Conservation (phyloP, 2,113 vertebrate genomes). For the Micromys minutus region DNA sequence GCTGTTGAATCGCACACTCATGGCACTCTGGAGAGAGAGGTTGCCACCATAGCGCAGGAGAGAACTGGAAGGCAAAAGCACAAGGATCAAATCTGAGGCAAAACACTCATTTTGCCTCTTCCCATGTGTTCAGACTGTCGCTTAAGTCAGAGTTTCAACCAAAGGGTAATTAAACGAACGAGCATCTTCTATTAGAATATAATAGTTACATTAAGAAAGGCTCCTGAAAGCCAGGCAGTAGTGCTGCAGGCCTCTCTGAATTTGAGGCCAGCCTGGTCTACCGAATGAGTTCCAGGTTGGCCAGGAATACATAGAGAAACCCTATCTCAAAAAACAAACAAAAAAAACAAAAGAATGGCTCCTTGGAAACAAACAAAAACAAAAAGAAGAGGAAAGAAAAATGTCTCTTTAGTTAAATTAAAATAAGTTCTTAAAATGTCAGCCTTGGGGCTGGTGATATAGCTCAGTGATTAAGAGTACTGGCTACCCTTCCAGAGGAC, state of each 20-base stretch:
- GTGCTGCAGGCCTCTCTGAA: not conserved
- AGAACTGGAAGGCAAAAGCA: conserved; percentile 86
- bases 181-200: not conserved
- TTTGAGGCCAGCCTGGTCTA: not conserved
- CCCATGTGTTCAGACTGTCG: not conserved
- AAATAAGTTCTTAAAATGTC: conserved; percentile 30
- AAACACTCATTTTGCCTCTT: conserved; percentile 8
- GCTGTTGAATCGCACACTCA: conserved; percentile 99
- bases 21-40: conserved; percentile 97
- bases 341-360: not conserved
- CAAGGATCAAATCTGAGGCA: not conserved
- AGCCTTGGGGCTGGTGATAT: not conserved
- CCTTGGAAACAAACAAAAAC: not conserved
- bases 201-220: not conserved
- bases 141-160: not conserved
- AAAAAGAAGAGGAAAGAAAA: not conserved
- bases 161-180: not conserved
- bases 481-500: not conserved
- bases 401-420: not conserved
- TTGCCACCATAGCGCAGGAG: conserved; percentile 97
- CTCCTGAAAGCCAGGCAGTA: not conserved
- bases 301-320: not conserved
- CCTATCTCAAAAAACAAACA: not conserved
- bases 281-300: not conserved
- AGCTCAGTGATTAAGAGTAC: too few species aligned